Evolutionary conservation across 2,888 invertebrate genomes (phyloP).

Genomic region (Frankliniella fusca): DNA sequence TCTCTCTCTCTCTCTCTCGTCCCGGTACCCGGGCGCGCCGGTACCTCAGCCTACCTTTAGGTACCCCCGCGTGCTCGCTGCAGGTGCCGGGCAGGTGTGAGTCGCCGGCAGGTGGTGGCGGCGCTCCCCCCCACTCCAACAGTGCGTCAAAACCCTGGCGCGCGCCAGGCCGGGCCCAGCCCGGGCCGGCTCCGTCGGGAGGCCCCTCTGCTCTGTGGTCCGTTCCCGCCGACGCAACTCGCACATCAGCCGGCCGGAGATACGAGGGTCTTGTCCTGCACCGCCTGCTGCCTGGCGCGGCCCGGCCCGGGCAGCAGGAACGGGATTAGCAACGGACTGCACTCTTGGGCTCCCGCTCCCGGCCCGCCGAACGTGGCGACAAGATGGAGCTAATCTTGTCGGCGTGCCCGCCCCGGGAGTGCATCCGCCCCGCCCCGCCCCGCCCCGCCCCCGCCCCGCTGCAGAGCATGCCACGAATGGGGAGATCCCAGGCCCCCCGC

Average conservation of each 20-base stretch:
- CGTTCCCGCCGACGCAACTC: background rate
- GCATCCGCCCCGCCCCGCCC: too few species aligned
- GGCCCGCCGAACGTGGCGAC: background rate
- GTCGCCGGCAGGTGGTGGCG: slow-evolving; percentile 16
- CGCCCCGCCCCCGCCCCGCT: too few species aligned
- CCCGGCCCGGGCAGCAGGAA: background rate
- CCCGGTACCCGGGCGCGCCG: background rate
- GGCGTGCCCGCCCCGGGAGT: too few species aligned
- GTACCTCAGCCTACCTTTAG: background rate
- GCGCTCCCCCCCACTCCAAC: background rate
- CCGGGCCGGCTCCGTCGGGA: background rate
- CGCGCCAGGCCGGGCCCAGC: background rate
- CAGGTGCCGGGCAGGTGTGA: slow-evolving; percentile 23
- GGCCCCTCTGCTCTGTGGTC: background rate
- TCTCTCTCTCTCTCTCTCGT: background rate
- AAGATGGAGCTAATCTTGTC: too few species aligned
- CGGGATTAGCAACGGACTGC: slow-evolving; percentile 16
- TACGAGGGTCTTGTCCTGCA: too few species aligned
- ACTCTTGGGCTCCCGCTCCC: background rate
- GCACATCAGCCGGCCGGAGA: too few species aligned
- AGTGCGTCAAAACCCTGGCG: background rate
- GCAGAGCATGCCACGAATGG: too few species aligned
- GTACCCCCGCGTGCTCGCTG: background rate
- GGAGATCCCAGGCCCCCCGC: too few species aligned
- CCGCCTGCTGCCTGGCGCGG: background rate